Evolutionary conservation across 1,140 invertebrate genomes (phyloP), one percentile per base, ranked within the genome.

Genomic region (Pseudomyrmex concolor): DNA sequence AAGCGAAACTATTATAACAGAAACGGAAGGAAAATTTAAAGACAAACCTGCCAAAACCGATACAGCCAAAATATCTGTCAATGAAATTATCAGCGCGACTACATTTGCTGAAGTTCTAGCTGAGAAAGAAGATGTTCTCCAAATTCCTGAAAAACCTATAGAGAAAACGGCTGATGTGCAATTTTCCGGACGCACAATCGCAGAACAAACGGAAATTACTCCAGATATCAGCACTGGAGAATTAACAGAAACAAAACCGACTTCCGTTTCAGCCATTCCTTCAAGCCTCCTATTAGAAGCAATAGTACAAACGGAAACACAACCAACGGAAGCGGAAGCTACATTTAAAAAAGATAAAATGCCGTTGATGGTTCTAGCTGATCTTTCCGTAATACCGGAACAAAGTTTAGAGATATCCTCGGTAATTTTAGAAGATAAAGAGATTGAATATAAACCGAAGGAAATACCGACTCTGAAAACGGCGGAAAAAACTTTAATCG

Each of bases 11-110:
- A 81, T 94, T 48, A 84, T 93, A 54, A 93, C 94, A 2, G 95
- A 96, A 89, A 94, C 94, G 71, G 95, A 96, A 91, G 91, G 90
- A 59, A 84, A 91, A 62, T 94, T 95, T 63, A 86, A 88, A 54
- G 89, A 93, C 10, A 92, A 92, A 82, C 82, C 89, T 7, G 59
- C 83, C 17, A 72, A 92, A 8, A 90, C 90, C 3, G 94, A 93
- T 70, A 93, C 60, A 57, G 95, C 95, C 13, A 91, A 91, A 45
- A 66, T 95, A 25, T 84, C 81, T 12, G 89, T 95, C 60, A 91
- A 91, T 57, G 94, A 95, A 87, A 90, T 91, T 50, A 89, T 93
- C 50, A 93, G 94, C 43, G 88, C 95, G 7, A 93, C 92, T 4
- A 91, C 89, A 22, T 89, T 95, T 51, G 94, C 92, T 2, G 93